Base-by-base conservation (phyloP, 2,888 invertebrate genomes). In the Celastrina argiolus region DNA sequence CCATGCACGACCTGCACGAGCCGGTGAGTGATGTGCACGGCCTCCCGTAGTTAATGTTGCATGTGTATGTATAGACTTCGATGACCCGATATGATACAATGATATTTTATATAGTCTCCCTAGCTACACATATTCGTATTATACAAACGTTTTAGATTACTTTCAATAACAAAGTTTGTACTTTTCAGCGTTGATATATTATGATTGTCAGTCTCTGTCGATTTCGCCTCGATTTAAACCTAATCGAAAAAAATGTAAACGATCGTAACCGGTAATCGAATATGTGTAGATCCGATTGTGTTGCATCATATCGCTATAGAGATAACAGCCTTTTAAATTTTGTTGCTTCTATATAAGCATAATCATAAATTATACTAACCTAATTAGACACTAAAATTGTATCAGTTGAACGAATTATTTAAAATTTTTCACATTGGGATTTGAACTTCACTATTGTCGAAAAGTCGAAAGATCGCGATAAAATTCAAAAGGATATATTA, bases 1-100 rank as follows among this genome's bases (percentile, higher is more conserved):
- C 92, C 77, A 91, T 92, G 86, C 92, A 92, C 85, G 92, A 92
- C 76, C 85, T 92, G 81, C 92, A 92, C 81, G 92, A 92, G 73
- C 88, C 92, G 91, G 92, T 92, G 83, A 92, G 92, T 92, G 83
- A 18, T 28, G 34, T 56, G 66, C 66, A 66, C 67, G 67, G 70
- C 68, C 71, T 68, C 64, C 56, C 64, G 58, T 70, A 72, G 66
- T 65, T 65, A 64, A 68, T 70, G 74, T 76, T 73, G 79, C 78
- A 77, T 76, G 78, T 70, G 75, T 75, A 77, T 82, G 78, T 76
- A 74, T 79, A 71, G 61, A 61, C 36, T 39, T 61, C 61, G 75
- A 63, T 66, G 63, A 68, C 69, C 66, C 63, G 67, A 69, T 69
- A 70, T 68, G 69, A 71, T 70, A 66, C 68, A 67, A 68, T 66